Percentiles rank a stretch among this genome's conserved stretches.
These are phyloP conservation scores for Ectropis crepuscularia DNA, from an alignment of 2,888 invertebrate species.

Conservation along the genomic window DNA sequence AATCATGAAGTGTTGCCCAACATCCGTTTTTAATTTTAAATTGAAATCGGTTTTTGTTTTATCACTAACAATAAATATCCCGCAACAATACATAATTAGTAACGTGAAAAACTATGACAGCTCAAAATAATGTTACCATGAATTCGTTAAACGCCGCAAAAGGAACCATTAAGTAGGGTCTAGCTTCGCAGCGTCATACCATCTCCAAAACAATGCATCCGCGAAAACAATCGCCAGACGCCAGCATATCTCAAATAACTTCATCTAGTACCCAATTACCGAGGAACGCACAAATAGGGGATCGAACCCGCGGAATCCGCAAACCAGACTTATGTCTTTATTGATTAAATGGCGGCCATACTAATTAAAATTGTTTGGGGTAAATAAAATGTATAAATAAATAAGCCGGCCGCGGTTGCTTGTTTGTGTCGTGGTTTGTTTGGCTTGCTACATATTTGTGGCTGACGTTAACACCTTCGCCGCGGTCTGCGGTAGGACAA, in stretches of 20 bases:
- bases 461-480: constrained; percentile 67
- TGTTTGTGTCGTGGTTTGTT: constrained; percentile 61
- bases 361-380: constrained; percentile 75
- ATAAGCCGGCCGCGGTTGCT: constrained; percentile 52
- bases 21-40: too few species aligned
- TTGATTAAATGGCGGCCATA: constrained; percentile 66
- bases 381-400: constrained; percentile 58
- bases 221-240: constrained; percentile 55
- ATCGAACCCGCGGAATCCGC: constrained; percentile 56
- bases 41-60: too few species aligned
- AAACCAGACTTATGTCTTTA: constrained; percentile 69
- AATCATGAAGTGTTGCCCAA: too few species aligned
- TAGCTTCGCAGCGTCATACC: background rate
- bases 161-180: too few species aligned
- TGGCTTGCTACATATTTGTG: constrained; percentile 67
- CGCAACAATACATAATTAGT: too few species aligned
- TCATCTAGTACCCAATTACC: constrained; percentile 74
- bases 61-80: too few species aligned
- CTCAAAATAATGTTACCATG: too few species aligned
- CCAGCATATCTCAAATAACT: constrained; percentile 60
- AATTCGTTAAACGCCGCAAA: too few species aligned
- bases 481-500: constrained; percentile 54
- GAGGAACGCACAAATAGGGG: constrained; percentile 62
- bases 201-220: constrained; percentile 37
- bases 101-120: too few species aligned